Evolutionary conservation across 2,797 vertebrate species (phyloP).

Genomic region (Hypotaenidia okinawae): DNA sequence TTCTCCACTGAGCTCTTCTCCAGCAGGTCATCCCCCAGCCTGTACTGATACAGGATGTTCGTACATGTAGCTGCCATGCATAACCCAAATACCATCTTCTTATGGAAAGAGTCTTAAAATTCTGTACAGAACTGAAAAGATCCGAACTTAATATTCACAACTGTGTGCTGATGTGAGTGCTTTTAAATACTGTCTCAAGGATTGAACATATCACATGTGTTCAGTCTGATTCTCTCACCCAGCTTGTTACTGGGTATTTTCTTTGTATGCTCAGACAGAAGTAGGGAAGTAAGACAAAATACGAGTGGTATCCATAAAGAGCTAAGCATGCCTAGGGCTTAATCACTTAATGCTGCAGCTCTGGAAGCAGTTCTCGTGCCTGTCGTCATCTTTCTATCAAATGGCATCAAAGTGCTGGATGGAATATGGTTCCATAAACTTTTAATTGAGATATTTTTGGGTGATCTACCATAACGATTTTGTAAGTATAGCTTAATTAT

Average conservation of each 20-base stretch:
- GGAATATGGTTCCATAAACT: constrained; percentile 36
- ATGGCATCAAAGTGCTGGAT: constrained; percentile 49
- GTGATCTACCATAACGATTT: constrained; percentile 51
- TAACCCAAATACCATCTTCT: background rate
- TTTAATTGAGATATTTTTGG: constrained; percentile 65
- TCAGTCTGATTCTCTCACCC: background rate
- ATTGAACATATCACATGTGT: background rate
- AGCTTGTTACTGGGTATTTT: background rate
- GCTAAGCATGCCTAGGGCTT: constrained; percentile 48
- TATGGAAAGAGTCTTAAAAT: background rate
- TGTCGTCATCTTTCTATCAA: constrained; percentile 45
- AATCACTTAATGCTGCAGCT: constrained; percentile 54
- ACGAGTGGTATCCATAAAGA: background rate
- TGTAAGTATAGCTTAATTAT: constrained; percentile 61
- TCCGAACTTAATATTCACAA: background rate
- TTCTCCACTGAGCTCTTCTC: too few species aligned
- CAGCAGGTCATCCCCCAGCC: too few species aligned
- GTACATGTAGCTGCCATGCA: background rate
- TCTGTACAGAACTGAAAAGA: background rate
- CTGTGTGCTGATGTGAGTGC: background rate
- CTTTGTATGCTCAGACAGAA: background rate
- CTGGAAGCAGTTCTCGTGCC: constrained; percentile 51
- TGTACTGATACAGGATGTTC: background rate
- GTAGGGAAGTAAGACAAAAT: constrained; percentile 2
- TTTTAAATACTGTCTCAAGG: background rate